A percentile compares a stretch with the other conserved stretches of the same genome.
Evolutionary conservation across 2,888 invertebrate species (phyloP).

Genomic region (Eupithecia centaureata): DNA sequence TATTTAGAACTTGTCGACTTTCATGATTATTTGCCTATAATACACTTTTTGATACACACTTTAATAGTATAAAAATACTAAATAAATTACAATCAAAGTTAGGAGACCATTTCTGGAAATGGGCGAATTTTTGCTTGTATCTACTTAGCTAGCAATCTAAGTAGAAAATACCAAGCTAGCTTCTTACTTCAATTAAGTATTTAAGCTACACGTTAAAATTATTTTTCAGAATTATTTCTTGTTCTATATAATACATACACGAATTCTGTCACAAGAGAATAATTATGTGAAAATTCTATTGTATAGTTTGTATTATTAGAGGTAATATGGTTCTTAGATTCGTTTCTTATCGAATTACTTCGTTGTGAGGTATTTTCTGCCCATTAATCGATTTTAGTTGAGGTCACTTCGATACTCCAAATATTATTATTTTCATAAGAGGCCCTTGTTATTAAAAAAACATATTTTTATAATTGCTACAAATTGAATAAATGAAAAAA

Average conservation of each 20-base stretch:
- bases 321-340: constrained; percentile 43
- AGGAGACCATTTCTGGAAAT: too few species aligned
- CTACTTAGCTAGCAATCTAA: neutral
- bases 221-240: too few species aligned
- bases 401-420: constrained; percentile 39
- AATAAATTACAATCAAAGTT: too few species aligned
- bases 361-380: constrained; percentile 35
- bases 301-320: constrained; percentile 28
- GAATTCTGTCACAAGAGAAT: constrained; percentile 13
- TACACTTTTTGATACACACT: constrained; percentile 19
- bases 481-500: neutral
- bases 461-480: neutral
- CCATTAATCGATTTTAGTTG: constrained; percentile 37
- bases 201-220: too few species aligned
- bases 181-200: too few species aligned
- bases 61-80: neutral
- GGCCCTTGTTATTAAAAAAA: constrained; percentile 27
- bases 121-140: neutral
- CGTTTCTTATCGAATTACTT: constrained; percentile 36
- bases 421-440: constrained; percentile 33
- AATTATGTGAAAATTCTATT: constrained; percentile 25
- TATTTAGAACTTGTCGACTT: constrained; percentile 16
- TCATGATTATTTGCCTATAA: constrained; percentile 34
- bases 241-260: neutral
- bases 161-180: neutral